A percentile compares a stretch with the other conserved stretches of the same genome.
These are phyloP conservation scores for Pogonomyrmex californicus DNA, from an alignment of 1,140 invertebrate genomes.

Conservation along the genomic window DNA sequence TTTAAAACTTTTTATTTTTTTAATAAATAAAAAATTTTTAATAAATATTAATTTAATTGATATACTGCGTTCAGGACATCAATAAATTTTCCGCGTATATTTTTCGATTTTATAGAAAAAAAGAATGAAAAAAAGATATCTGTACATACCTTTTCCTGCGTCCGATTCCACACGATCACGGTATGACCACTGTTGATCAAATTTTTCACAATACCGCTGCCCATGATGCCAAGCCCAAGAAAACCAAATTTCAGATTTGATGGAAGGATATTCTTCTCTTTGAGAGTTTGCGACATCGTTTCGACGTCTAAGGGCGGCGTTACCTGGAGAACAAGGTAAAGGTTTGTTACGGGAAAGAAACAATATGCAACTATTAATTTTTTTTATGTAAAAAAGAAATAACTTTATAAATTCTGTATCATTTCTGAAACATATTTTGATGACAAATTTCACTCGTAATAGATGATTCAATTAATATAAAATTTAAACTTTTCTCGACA, in stretches of 20 bases:
- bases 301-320: slow-evolving; percentile 92
- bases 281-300: slow-evolving; percentile 92
- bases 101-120: neutral
- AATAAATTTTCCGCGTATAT: neutral
- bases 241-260: slow-evolving; percentile 97
- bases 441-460: neutral
- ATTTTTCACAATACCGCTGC: slow-evolving; percentile 98
- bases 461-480: slow-evolving; percentile 1
- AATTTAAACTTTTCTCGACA: neutral
- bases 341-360: neutral
- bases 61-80: neutral
- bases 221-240: slow-evolving; percentile 98
- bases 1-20: neutral
- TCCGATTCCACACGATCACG: slow-evolving; percentile 98
- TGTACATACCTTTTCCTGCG: slow-evolving; percentile 95
- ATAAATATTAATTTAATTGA: neutral
- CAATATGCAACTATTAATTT: neutral
- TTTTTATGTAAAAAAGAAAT: neutral
- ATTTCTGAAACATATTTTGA: neutral
- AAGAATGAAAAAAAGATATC: slow-evolving; percentile 29
- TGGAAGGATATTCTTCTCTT: slow-evolving; percentile 95
- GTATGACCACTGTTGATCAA: slow-evolving; percentile 97
- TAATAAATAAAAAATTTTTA: neutral
- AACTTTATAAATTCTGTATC: neutral
- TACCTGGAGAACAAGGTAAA: slow-evolving; percentile 86